Percentiles rank a stretch among this genome's conserved stretches.
Evolutionary conservation across 2,113 vertebrate species (phyloP).

Genomic region (Lepisosteus osseus): DNA sequence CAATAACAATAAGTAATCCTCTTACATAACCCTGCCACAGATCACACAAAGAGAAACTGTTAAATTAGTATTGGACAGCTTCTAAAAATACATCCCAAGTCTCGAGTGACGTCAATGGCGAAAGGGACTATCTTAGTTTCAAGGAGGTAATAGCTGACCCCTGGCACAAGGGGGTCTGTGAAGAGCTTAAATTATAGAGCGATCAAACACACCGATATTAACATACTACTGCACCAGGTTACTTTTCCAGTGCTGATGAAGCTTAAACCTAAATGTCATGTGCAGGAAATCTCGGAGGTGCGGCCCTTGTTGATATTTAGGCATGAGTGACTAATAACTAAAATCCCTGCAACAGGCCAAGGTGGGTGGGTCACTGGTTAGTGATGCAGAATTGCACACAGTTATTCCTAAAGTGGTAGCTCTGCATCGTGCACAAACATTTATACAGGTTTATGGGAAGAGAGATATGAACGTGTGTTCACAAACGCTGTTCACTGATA

Average conservation of each 20-base stretch:
- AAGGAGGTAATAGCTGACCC: slow-evolving; percentile 28
- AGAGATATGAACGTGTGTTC: too few relatives aligned
- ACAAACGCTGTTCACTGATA: too few relatives aligned
- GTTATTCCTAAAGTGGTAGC: too few relatives aligned
- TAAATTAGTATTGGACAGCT: slow-evolving; percentile 48
- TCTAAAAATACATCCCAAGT: slow-evolving; percentile 60
- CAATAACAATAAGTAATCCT: slow-evolving; percentile 60
- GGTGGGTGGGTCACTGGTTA: slow-evolving; percentile 1
- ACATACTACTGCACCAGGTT: slow-evolving; percentile 42
- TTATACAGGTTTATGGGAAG: too few relatives aligned
- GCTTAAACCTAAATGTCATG: slow-evolving; percentile 51
- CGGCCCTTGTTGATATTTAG: slow-evolving; percentile 51
- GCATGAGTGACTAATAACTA: slow-evolving; percentile 54
- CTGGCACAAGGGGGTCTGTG: slow-evolving; percentile 38
- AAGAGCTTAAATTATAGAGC: slow-evolving; percentile 63
- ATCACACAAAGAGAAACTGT: slow-evolving; percentile 35
- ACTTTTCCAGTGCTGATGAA: slow-evolving; percentile 40
- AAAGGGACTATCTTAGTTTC: slow-evolving; percentile 16
- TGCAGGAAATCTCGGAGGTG: slow-evolving; percentile 44
- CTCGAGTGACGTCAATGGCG: slow-evolving; percentile 44
- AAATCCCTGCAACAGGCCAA: slow-evolving; percentile 44
- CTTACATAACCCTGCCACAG: slow-evolving; percentile 58
- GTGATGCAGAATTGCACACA: too few relatives aligned
- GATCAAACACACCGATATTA: slow-evolving; percentile 44
- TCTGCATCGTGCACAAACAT: too few relatives aligned